phyloP scores from a whole-genome alignment of 2,888 invertebrate species.

The Drosophila crucigera region DNA sequence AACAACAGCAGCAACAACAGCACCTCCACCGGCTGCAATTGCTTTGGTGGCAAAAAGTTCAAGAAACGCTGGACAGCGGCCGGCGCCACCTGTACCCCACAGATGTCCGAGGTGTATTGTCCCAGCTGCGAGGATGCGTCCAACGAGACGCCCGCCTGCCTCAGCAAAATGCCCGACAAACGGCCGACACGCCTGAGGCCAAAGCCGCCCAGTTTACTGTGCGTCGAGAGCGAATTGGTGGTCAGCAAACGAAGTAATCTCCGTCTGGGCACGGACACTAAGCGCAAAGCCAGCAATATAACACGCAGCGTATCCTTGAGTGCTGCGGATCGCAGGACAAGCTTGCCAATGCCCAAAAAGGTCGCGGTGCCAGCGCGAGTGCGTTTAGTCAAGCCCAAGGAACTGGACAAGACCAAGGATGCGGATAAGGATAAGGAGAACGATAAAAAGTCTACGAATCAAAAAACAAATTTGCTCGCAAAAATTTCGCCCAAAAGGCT shows the following conservation, averaged over 20 bases:
- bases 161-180: constrained; percentile 85
- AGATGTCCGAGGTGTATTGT: constrained; percentile 88
- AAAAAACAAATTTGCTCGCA: constrained; percentile 64
- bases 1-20: constrained; percentile 12
- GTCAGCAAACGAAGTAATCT: constrained; percentile 73
- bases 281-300: constrained; percentile 55
- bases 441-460: constrained; percentile 70
- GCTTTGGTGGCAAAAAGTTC: constrained; percentile 83
- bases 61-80: constrained; percentile 83
- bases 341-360: constrained; percentile 53
- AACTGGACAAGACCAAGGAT: constrained; percentile 56
- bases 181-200: constrained; percentile 76
- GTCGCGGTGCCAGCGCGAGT: constrained; percentile 40
- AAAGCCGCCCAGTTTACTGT: constrained; percentile 83
- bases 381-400: constrained; percentile 58
- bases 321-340: constrained; percentile 72
- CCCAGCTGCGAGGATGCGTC: constrained; percentile 84
- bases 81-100: constrained; percentile 79
- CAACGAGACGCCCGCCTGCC: constrained; percentile 86
- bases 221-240: constrained; percentile 84
- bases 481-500: constrained; percentile 79
- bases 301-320: constrained; percentile 77
- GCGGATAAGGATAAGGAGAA: constrained; percentile 64
- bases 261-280: constrained; percentile 54
- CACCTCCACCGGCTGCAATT: constrained; percentile 84